Evolutionary conservation across 2,113 vertebrate species (phyloP).

Genomic region (Megaceryle torquata): DNA sequence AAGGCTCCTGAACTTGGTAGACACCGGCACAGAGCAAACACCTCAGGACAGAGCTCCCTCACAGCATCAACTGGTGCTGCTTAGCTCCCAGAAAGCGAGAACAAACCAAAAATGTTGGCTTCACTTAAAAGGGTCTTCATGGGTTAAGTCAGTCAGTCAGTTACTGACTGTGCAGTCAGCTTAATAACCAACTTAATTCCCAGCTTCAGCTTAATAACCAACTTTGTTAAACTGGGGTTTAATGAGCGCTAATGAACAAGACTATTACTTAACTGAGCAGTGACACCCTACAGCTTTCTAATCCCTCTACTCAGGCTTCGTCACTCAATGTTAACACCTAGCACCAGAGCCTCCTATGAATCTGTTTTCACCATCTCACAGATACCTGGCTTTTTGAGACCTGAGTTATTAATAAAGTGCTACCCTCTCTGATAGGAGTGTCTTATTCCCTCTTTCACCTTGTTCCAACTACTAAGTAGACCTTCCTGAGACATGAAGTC

Average conservation of each 20-base stretch:
- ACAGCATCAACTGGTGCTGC: background rate
- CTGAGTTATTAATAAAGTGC: background rate
- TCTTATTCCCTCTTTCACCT: background rate
- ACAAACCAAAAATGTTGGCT: background rate
- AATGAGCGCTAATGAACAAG: background rate
- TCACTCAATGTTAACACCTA: background rate
- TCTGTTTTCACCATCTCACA: background rate
- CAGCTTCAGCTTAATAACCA: background rate
- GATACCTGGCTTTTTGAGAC: background rate
- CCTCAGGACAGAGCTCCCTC: fast-evolving
- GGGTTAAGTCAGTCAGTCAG: background rate
- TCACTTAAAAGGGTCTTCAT: background rate
- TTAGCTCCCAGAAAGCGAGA: fast-evolving
- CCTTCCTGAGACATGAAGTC: background rate
- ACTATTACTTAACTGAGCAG: background rate
- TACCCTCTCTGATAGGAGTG: background rate
- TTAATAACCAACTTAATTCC: background rate
- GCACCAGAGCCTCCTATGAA: background rate
- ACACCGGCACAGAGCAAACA: background rate
- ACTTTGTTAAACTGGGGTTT: background rate
- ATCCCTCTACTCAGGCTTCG: too few relatives aligned
- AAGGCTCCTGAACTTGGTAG: too few relatives aligned
- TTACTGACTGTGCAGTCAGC: background rate
- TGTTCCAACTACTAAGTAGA: background rate
- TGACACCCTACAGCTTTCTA: background rate